Evolutionary conservation across 2,797 vertebrate species (phyloP).

Genomic region (Hyperoplus immaculatus): DNA sequence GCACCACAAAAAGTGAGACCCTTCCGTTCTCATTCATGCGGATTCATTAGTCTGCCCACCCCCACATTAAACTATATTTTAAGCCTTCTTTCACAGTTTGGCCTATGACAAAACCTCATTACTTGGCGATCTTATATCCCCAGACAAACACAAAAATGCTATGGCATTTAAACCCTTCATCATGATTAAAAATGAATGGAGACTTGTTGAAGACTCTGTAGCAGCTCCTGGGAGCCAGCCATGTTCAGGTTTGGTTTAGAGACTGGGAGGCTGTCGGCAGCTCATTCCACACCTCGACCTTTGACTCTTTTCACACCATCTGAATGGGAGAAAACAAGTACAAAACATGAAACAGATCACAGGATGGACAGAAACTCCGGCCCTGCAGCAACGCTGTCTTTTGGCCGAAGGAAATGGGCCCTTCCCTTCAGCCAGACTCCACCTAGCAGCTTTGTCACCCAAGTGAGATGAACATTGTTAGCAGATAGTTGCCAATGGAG

Average conservation of each 20-base stretch:
- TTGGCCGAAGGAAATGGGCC: constrained; percentile 85
- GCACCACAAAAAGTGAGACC: constrained; percentile 73
- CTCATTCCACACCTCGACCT: constrained; percentile 75
- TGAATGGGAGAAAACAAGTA: constrained; percentile 71
- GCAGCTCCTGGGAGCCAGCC: constrained; percentile 45
- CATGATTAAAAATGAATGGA: constrained; percentile 45
- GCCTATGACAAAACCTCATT: constrained; percentile 44
- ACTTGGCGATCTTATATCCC: constrained; percentile 28
- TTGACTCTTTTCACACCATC: constrained; percentile 79
- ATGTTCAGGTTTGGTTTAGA: constrained; percentile 63
- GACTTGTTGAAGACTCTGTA: constrained; percentile 20
- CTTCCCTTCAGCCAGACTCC: constrained; percentile 74
- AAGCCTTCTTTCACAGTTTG: constrained; percentile 54
- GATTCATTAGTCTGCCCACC: constrained; percentile 64
- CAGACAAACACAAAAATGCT: constrained; percentile 45
- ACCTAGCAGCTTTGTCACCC: constrained; percentile 87
- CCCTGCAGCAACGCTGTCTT: constrained; percentile 71
- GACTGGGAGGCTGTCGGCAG: constrained; percentile 53
- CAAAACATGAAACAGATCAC: constrained; percentile 82
- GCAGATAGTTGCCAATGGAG: constrained; percentile 90
- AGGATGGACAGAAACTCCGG: constrained; percentile 78
- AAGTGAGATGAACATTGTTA: constrained; percentile 89
- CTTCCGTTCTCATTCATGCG: constrained; percentile 70
- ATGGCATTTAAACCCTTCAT: constrained; percentile 43
- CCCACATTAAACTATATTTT: constrained; percentile 63